Evolutionary conservation across 2,888 invertebrate genomes (phyloP).

Genomic region (Cephus nigrinus): DNA sequence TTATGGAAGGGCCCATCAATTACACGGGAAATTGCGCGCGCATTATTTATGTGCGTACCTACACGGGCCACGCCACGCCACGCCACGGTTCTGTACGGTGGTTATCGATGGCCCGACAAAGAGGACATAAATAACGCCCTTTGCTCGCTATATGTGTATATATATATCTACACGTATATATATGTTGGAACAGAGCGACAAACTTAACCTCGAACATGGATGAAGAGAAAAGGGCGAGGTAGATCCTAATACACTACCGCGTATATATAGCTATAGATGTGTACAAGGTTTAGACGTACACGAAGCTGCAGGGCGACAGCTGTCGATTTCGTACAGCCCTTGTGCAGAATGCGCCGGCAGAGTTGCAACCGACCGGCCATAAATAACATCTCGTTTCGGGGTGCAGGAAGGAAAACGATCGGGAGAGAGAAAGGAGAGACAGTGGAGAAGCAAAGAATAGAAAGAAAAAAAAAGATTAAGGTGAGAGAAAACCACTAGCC

Average conservation of each 20-base stretch:
- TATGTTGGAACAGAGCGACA: background rate
- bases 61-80: constrained; percentile 34
- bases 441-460: constrained; percentile 7
- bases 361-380: constrained; percentile 49
- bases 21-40: constrained; percentile 63
- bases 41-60: constrained; percentile 38
- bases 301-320: constrained; percentile 49
- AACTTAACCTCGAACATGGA: constrained; percentile 3
- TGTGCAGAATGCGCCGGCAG: constrained; percentile 43
- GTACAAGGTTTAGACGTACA: constrained; percentile 21
- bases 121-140: constrained; percentile 56
- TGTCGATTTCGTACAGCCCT: constrained; percentile 53
- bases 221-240: background rate
- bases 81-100: constrained; percentile 25
- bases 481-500: constrained; percentile 11
- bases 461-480: constrained; percentile 5
- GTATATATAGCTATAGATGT: background rate
- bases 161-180: background rate
- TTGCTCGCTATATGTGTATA: constrained; percentile 16
- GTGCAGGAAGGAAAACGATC: constrained; percentile 18
- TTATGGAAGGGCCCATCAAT: constrained; percentile 60
- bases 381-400: constrained; percentile 55
- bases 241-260: background rate
- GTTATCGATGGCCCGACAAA: constrained; percentile 60
- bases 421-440: constrained; percentile 7